A percentile compares a stretch with the other conserved stretches of the same genome.
phyloP scores from a whole-genome alignment of 2,113 vertebrate species.

The Gnathonemus longibarbis region DNA sequence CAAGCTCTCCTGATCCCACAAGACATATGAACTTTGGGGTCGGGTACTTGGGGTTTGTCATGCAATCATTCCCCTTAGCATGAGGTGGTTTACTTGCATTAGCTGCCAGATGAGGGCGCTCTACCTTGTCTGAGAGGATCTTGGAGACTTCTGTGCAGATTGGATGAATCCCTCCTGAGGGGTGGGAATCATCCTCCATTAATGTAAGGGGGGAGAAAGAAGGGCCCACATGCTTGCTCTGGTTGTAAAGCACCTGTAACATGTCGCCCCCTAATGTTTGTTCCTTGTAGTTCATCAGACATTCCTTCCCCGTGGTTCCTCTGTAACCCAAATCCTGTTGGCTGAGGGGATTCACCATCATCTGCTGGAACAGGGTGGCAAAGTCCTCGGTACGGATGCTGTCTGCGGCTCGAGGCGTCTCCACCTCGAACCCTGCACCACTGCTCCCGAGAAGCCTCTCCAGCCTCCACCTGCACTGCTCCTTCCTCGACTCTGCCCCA shows the following conservation, averaged over 20 bases:
- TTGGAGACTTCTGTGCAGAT: not conserved
- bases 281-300: not conserved
- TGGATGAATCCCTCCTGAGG: not conserved
- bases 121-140: not conserved
- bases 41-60: not conserved
- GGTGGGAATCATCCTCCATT: not conserved
- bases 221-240: conserved; percentile 27
- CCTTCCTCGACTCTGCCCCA: conserved; percentile 37
- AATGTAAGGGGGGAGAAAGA: not conserved
- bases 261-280: conserved; percentile 13
- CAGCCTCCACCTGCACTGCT: conserved; percentile 55
- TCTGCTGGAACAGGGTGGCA: conserved; percentile 49
- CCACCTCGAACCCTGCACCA: conserved; percentile 14
- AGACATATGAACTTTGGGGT: not conserved
- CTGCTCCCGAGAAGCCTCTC: conserved; percentile 44
- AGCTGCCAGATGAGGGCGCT: not conserved
- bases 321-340: not conserved
- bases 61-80: not conserved
- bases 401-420: conserved; percentile 49
- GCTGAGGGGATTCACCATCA: conserved; percentile 47
- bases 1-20: not conserved
- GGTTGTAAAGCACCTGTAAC: not conserved
- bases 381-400: conserved; percentile 71
- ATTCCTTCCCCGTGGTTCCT: not conserved
- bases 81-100: not conserved